Conservation (phyloP, 2,888 invertebrate species). For the Drosophila cognata region DNA sequence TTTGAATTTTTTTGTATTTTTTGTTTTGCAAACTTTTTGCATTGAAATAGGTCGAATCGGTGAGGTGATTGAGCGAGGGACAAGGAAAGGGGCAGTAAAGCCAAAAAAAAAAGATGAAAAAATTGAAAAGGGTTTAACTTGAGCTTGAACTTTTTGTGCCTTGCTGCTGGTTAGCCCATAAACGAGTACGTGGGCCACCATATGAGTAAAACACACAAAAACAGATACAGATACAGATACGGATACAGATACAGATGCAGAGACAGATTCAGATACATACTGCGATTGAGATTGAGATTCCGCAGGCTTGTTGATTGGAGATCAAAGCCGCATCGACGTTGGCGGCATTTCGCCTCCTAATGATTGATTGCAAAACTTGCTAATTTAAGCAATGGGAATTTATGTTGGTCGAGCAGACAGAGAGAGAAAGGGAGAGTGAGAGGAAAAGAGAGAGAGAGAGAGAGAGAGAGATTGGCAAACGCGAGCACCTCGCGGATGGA, state of each 20-base stretch:
- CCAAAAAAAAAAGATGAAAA: conserved; percentile 51
- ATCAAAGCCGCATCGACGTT: conserved; percentile 65
- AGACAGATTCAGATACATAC: conserved; percentile 13
- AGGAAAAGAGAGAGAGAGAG: no score
- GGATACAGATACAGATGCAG: not conserved
- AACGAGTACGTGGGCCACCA: conserved; percentile 51
- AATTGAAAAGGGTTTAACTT: conserved; percentile 82
- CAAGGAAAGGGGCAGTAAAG: not conserved
- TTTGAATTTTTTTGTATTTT: conserved; percentile 68
- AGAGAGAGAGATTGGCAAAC: conserved; percentile 29
- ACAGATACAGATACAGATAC: conserved; percentile 19
- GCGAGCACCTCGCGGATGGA: conserved; percentile 31
- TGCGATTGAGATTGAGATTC: conserved; percentile 31
- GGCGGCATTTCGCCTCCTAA: conserved; percentile 65
- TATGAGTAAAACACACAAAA: conserved; percentile 38
- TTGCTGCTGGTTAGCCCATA: conserved; percentile 55
- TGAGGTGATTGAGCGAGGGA: conserved; percentile 1
- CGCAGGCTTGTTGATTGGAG: conserved; percentile 53
- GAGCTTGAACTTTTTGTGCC: conserved; percentile 69
- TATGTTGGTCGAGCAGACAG: conserved; percentile 46
- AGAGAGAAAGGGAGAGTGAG: not conserved
- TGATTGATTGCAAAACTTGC: conserved; percentile 78
- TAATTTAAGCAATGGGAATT: conserved; percentile 76
- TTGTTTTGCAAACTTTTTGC: conserved; percentile 49
- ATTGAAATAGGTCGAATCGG: conserved; percentile 54